phyloP scores from a whole-genome alignment of 2,113 vertebrate species.

The Indicator indicator region DNA sequence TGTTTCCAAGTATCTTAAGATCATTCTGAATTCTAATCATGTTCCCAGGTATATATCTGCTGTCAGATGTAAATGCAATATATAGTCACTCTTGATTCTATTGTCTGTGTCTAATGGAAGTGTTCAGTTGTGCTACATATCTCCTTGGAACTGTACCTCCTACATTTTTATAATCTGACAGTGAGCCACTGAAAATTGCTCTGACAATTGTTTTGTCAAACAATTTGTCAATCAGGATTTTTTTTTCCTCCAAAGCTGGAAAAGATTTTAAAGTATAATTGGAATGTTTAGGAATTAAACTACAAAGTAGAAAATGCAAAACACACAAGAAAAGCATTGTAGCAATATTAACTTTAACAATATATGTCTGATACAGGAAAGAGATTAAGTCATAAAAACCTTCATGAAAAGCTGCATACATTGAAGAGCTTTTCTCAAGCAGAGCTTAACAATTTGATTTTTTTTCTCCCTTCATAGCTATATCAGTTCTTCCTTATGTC shows the following conservation, averaged over 20 bases:
- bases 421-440: background rate
- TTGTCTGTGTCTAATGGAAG: conserved; percentile 7
- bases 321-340: background rate
- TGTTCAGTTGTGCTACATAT: background rate
- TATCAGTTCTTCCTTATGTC: background rate
- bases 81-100: conserved; percentile 19
- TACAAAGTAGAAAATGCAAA: background rate
- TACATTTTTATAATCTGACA: background rate
- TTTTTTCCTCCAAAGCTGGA: background rate
- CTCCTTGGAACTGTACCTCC: background rate
- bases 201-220: conserved; percentile 23
- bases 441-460: background rate
- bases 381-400: background rate
- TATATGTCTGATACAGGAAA: background rate
- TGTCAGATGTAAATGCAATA: background rate
- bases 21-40: background rate
- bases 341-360: background rate
- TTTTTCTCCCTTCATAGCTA: background rate
- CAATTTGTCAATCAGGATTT: background rate
- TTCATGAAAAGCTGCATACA: background rate
- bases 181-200: background rate
- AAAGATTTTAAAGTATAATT: background rate
- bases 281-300: background rate
- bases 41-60: background rate
- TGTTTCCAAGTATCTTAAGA: background rate